A percentile compares a stretch with the other conserved stretches of the same genome.
Conservation (phyloP, 2,888 invertebrate species). For the Aphodius granarius region DNA sequence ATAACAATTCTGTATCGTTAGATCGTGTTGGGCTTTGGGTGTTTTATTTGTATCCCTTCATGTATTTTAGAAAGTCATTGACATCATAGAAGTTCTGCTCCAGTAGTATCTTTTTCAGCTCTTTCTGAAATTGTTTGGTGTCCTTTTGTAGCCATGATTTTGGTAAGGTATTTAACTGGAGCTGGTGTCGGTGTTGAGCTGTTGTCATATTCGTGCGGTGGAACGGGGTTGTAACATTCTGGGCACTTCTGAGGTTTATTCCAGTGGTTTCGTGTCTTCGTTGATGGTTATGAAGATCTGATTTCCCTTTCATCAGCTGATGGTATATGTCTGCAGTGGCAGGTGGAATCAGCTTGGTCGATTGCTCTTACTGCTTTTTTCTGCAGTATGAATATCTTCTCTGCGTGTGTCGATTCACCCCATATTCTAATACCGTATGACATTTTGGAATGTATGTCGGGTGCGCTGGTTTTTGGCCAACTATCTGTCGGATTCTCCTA, state of each 20-base stretch:
- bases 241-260: neutral
- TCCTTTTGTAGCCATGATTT: neutral
- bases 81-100: neutral
- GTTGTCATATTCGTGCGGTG: neutral
- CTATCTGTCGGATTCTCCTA: neutral
- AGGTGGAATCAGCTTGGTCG: no score
- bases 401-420: neutral
- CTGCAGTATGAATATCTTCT: no score
- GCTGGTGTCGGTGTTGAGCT: neutral
- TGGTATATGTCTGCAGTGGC: neutral
- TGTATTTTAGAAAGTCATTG: no score
- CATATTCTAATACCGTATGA: neutral
- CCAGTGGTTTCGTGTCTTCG: neutral
- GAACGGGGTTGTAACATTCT: neutral
- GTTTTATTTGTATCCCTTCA: no score
- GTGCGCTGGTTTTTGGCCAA: neutral
- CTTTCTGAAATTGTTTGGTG: neutral
- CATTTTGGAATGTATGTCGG: neutral
- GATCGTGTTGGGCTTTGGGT: no score
- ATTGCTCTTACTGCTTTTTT: no score
- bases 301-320: neutral
- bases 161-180: neutral
- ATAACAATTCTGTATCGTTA: no score
- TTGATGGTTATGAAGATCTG: neutral
- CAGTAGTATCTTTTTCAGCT: neutral